Base-by-base conservation (phyloP, 1,140 invertebrate species). In the Apis dorsata region DNA sequence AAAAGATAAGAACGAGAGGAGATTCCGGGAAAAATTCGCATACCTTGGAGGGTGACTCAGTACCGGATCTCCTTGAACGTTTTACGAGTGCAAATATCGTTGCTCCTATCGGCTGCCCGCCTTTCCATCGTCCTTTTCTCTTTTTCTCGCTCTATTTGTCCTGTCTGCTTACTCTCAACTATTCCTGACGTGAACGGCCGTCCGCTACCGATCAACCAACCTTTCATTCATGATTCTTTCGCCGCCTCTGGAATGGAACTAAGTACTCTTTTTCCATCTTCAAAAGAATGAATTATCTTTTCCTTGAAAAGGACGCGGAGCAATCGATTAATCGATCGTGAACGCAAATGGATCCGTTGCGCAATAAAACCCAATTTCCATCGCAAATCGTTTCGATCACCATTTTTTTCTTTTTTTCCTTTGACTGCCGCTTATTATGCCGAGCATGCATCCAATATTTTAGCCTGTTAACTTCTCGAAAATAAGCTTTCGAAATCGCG, bases 21-120 rank as follows among this genome's bases (percentile, higher is more conserved):
- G 79, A 86, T 86, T 86, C 81, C 63, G 82, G 55, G 85, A 91
- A 91, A 90, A 90, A 90, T 88, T 55, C 62, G 81, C 85, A 89
- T 90, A 79, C 21, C 84, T 72, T 57, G 28, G 53, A 68, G 71
- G 79, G 84, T 91, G 90, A 91, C 82, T 90, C 90, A 91, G 82
- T 90, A 90, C 89, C 85, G 84, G 90, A 90, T 92, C 88, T 91
- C 90, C 90, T 92, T 91, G 90, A 89, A 82, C 89, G 72, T 86
- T 90, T 90, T 86, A 85, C 77, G 84, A 76, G 87, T 75, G 81
- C 85, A 86, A 88, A 88, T 83, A 73, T 79, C 74, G 68, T 81
- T 71, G 75, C 78, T 71, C 53, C 78, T 81, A 75, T 79, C 80
- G 79, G 53, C 79, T 78, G 81, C 66, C 80, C 71, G 9, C 24